phyloP scores from a whole-genome alignment of 2,797 vertebrate genomes.

The Allobates femoralis region DNA sequence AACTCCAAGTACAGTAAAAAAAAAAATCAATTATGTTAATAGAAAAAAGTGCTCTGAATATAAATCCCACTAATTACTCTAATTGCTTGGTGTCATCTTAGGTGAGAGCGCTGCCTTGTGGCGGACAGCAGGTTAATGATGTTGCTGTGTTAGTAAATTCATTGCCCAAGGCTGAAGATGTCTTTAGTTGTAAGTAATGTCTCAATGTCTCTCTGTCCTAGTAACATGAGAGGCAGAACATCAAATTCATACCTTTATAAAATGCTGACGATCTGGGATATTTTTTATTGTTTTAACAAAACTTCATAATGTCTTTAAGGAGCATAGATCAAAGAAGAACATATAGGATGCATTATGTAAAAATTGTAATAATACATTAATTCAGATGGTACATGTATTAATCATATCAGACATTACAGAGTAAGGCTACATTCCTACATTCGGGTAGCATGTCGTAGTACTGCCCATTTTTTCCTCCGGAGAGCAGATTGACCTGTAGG shows the following conservation, averaged over 20 bases:
- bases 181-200: neutral
- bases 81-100: slow-evolving; percentile 47
- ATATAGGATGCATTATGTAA: no score
- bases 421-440: no score
- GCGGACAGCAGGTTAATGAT: slow-evolving; percentile 39
- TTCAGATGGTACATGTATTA: no score
- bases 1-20: slow-evolving; percentile 22
- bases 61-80: slow-evolving; percentile 45
- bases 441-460: no score
- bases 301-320: no score
- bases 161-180: slow-evolving; percentile 16
- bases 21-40: slow-evolving; percentile 55
- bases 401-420: no score
- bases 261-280: neutral
- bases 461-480: no score
- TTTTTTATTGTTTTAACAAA: no score
- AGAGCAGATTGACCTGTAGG: no score
- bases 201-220: neutral
- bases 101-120: slow-evolving; percentile 26
- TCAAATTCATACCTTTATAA: neutral
- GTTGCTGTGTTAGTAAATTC: slow-evolving; percentile 17
- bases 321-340: no score
- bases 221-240: neutral
- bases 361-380: no score
- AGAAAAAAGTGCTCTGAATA: slow-evolving; percentile 17